Percentiles rank a stretch among this genome's conserved stretches.
phyloP scores from a whole-genome alignment of 1,140 invertebrate genomes.

The Aphelinus atriplicis region DNA sequence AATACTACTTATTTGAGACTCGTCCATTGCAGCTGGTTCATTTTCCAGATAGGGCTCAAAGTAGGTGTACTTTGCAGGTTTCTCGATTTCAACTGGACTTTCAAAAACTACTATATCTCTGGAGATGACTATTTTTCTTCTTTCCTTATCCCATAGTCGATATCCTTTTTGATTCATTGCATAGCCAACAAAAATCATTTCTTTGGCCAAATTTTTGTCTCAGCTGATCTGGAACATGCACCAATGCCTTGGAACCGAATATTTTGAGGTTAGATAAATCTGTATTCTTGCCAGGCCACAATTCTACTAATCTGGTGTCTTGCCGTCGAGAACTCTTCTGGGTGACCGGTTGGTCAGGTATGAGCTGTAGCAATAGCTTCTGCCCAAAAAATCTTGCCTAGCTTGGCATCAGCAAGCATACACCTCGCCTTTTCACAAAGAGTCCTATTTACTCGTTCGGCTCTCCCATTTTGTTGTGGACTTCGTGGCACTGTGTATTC shows the following conservation, averaged over 20 bases:
- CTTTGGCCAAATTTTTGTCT: slow-evolving; percentile 55
- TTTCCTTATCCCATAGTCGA: slow-evolving; percentile 37
- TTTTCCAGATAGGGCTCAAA: no score
- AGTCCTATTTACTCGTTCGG: slow-evolving; percentile 54
- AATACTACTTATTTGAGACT: no score
- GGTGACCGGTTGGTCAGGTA: slow-evolving; percentile 45
- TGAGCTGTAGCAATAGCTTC: slow-evolving; percentile 34
- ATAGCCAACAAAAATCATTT: slow-evolving; percentile 57
- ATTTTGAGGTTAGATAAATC: slow-evolving; percentile 53
- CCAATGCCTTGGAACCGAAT: slow-evolving; percentile 58
- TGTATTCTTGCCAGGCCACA: slow-evolving; percentile 48
- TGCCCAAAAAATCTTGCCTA: slow-evolving; percentile 49
- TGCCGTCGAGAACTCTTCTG: slow-evolving; percentile 30
- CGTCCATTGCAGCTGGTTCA: no score
- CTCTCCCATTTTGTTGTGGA: slow-evolving; percentile 60
- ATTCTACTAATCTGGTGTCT: slow-evolving; percentile 46
- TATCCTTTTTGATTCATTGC: slow-evolving; percentile 52
- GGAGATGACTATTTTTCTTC: not conserved
- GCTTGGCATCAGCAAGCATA: slow-evolving; percentile 46
- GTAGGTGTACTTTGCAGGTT: no score
- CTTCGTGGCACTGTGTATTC: slow-evolving; percentile 51
- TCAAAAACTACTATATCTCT: not conserved
- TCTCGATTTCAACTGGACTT: not conserved
- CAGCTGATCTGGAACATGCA: slow-evolving; percentile 52
- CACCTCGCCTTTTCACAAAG: slow-evolving; percentile 39